Percentiles rank a stretch among this genome's conserved stretches.
phyloP scores from a whole-genome alignment of 2,797 vertebrate species.

The Falco novaeseelandiae region DNA sequence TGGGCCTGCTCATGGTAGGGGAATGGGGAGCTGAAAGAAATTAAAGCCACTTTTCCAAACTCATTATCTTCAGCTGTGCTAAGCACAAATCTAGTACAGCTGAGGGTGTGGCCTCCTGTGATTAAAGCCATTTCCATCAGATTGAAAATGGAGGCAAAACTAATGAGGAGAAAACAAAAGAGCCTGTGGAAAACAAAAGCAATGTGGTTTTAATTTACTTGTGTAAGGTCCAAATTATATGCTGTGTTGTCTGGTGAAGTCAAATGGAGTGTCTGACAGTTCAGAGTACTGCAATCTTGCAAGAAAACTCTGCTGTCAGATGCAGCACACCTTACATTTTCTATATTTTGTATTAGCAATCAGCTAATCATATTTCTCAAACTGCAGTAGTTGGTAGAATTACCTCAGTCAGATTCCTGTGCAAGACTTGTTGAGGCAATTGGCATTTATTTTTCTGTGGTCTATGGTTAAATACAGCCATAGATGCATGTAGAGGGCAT shows the following conservation, averaged over 20 bases:
- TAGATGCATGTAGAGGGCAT: neutral
- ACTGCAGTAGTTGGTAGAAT: neutral
- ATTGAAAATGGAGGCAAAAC: neutral
- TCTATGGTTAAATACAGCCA: neutral
- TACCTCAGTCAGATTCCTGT: neutral
- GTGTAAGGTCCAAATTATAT: neutral
- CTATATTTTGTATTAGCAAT: neutral
- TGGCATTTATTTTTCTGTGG: neutral
- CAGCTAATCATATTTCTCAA: neutral
- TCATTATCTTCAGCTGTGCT: neutral
- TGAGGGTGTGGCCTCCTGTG: neutral
- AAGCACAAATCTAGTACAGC: neutral
- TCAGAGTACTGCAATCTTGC: neutral
- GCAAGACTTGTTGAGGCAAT: neutral
- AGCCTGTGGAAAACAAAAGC: neutral
- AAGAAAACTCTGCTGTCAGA: neutral
- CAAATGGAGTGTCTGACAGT: neutral
- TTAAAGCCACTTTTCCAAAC: neutral
- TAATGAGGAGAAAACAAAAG: constrained; percentile 33
- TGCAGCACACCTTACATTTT: neutral
- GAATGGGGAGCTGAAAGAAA: neutral
- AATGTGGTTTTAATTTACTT: constrained; percentile 33
- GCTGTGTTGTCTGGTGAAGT: neutral
- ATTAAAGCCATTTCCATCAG: constrained; percentile 17
- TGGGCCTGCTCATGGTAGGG: neutral